Conservation (phyloP, 2,797 vertebrate genomes). For the Ambastaia sidthimunki region DNA sequence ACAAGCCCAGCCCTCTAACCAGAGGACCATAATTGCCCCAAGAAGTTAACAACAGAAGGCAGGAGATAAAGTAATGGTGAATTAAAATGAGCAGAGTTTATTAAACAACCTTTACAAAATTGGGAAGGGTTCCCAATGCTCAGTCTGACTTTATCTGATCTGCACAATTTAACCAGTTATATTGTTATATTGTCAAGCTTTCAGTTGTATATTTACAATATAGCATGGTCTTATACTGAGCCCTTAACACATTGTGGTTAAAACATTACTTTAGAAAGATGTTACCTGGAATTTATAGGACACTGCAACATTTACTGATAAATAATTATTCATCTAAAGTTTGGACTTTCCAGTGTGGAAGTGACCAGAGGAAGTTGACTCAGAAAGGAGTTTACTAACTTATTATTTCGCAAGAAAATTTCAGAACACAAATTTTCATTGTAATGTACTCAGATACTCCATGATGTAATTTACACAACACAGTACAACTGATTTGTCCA, state of each 20-base stretch:
- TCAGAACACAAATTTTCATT: neutral
- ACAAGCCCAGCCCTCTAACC: no score
- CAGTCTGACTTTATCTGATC: no score
- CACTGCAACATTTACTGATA: neutral
- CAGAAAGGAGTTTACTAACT: neutral
- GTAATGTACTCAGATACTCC: neutral
- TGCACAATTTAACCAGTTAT: no score
- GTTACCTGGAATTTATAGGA: constrained; percentile 5
- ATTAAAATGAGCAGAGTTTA: no score
- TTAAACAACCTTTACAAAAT: no score
- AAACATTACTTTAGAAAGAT: neutral
- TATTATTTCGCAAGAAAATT: neutral
- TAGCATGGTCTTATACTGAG: neutral
- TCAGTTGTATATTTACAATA: no score
- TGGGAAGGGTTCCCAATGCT: no score
- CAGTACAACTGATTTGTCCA: neutral
- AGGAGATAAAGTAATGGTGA: no score
- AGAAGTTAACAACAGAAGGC: no score
- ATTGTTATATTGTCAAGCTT: no score
- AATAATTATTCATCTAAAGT: neutral
- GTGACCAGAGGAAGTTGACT: constrained; percentile 39
- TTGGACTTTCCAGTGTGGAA: constrained; percentile 31
- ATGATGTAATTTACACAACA: neutral
- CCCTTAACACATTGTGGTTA: neutral
- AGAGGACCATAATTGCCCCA: no score